Percentiles rank a stretch among this genome's conserved stretches.
Evolutionary conservation across 1,140 invertebrate genomes (phyloP).

Genomic region (Heliconius congener): DNA sequence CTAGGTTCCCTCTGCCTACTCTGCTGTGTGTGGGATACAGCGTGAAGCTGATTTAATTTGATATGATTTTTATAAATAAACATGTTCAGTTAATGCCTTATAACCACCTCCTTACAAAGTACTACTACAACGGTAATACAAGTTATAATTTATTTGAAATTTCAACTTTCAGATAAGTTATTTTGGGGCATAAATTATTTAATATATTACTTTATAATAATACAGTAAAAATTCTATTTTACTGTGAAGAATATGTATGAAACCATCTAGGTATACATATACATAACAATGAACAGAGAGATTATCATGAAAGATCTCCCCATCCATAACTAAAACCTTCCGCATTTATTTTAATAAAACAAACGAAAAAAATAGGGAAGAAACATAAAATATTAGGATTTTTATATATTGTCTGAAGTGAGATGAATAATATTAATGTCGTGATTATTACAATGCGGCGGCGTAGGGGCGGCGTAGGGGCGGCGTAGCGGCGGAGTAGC

Average conservation of each 20-base stretch:
- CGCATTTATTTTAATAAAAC: background rate
- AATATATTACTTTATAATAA: too few relatives aligned
- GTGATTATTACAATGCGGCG: slow-evolving; percentile 10
- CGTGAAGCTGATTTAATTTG: too few relatives aligned
- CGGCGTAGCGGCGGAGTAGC: background rate
- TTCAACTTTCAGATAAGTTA: too few relatives aligned
- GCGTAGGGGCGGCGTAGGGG: slow-evolving; percentile 2
- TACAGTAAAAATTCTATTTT: too few relatives aligned
- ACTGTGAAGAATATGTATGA: too few relatives aligned
- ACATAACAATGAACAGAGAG: background rate
- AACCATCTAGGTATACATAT: too few relatives aligned
- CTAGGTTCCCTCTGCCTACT: too few relatives aligned
- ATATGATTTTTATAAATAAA: too few relatives aligned
- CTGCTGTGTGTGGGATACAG: too few relatives aligned
- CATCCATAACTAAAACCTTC: background rate
- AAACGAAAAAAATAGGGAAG: background rate
- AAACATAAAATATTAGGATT: slow-evolving; percentile 7
- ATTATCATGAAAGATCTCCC: background rate
- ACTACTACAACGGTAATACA: too few relatives aligned
- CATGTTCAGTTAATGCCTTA: background rate
- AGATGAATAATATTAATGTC: slow-evolving; percentile 12
- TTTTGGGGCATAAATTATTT: too few relatives aligned
- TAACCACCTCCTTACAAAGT: background rate
- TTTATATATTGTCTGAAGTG: slow-evolving; percentile 15
- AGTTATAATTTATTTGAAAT: too few relatives aligned